Conservation (phyloP, 2,888 invertebrate genomes). For the Drosophila emarginata region DNA sequence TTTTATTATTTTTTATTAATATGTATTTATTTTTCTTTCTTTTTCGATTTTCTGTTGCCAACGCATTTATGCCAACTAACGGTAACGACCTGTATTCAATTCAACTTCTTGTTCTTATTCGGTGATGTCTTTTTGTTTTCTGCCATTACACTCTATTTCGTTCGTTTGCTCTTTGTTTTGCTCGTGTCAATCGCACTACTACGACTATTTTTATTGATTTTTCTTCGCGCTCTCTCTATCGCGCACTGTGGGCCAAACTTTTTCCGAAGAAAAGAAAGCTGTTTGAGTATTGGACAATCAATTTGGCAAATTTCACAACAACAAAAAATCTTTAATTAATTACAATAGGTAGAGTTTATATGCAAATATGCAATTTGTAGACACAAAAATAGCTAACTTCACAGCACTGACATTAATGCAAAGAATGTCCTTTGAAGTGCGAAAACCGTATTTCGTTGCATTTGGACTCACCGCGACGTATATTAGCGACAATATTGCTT, state of each 20-base stretch:
- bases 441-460: background rate
- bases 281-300: background rate
- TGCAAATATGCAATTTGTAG: background rate
- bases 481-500: background rate
- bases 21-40: background rate
- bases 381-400: background rate
- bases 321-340: background rate
- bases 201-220: conserved; percentile 54
- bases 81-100: conserved; percentile 29
- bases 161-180: conserved; percentile 65
- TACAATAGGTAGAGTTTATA: background rate
- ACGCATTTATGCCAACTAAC: conserved; percentile 64
- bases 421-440: background rate
- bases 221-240: conserved; percentile 24
- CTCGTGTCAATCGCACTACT: conserved; percentile 71
- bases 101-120: conserved; percentile 12
- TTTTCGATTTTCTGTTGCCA: conserved; percentile 41
- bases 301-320: background rate
- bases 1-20: background rate
- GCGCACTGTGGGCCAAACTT: conserved; percentile 8
- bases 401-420: background rate
- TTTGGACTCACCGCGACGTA: background rate
- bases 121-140: conserved; percentile 18
- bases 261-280: background rate
- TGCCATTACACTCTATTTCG: conserved; percentile 42